Base-by-base conservation (phyloP, 2,113 vertebrate genomes). In the Rana temporaria region DNA sequence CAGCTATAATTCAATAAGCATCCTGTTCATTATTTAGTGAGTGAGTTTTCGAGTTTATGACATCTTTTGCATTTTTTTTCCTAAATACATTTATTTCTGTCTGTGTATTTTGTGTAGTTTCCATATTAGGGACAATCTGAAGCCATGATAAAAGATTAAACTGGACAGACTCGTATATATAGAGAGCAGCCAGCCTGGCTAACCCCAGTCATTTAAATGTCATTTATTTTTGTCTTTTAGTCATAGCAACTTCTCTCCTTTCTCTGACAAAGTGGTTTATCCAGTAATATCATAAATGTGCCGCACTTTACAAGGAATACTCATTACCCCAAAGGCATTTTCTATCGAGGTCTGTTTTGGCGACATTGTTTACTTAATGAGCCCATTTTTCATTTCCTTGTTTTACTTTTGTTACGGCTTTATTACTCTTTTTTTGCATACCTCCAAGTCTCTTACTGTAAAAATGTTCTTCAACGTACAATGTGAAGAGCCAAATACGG, bases 401-500 rank as follows among this genome's bases (percentile, higher is more conserved):
- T 74, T 74, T 59, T 74, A 74, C 71, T 74, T 74, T 74, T 59
- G 71, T 59, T 74, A 34, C n/a, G 55, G 11, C 32, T 74, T 74
- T 59, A 74, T 59, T 59, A 74, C 71, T 1, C 42, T 48, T 48
- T 48, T 48, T 74, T 32, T 74, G 55, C 71, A 74, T 74, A 74
- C 71, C 71, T 74, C 71, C 52, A 19, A 59, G 71, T 26, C 71
- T 74, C 71, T 38, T 74, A 60, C 71, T 74, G 71, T 60, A 74
- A 60, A 60, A 74, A 74, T 38, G 55, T 34, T 59, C 71, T 60
- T 59, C 71, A 20, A 59, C 20, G 32, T 74, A 74, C 71, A 74
- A 60, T 74, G 71, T 60, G 56, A 74, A 74, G 60, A 74, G 55
- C 71, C 71, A 74, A 74, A 74, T 74, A 74, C 71, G 71, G 71